These are phyloP conservation scores for Aldabrachelys gigantea DNA, from an alignment of 2,113 vertebrate genomes.

Conservation along the genomic window DNA sequence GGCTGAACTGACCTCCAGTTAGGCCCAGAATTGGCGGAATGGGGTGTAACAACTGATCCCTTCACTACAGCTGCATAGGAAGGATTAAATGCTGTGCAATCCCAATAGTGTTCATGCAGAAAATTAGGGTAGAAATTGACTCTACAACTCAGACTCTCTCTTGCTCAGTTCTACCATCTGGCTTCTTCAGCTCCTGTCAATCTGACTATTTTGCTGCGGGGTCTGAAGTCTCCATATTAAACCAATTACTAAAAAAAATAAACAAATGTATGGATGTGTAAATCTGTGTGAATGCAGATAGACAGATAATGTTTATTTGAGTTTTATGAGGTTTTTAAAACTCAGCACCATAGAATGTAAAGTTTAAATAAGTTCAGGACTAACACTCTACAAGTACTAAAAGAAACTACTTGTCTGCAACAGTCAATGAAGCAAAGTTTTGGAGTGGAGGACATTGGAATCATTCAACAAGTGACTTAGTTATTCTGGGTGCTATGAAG, in stretches of 20 bases:
- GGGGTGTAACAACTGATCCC: rapidly evolving
- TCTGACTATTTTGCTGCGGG: neutral
- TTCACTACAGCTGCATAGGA: rapidly evolving
- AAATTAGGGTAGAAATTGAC: neutral
- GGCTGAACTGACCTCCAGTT: rapidly evolving
- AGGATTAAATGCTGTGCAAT: neutral
- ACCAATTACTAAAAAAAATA: neutral
- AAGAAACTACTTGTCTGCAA: constrained; percentile 30
- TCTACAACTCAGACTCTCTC: neutral
- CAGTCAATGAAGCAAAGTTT: neutral
- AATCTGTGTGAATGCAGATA: neutral
- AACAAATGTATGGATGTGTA: neutral
- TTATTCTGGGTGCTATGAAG: neutral
- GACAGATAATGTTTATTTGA: neutral
- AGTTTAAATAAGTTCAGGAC: constrained; percentile 1
- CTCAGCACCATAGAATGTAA: neutral
- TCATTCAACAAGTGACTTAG: constrained; percentile 24
- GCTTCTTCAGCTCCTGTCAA: constrained; percentile 23
- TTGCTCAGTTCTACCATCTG: neutral
- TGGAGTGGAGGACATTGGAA: neutral
- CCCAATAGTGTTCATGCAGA: neutral
- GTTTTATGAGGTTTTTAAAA: neutral
- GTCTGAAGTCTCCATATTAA: neutral
- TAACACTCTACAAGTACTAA: neutral
- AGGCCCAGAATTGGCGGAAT: rapidly evolving